Evolutionary conservation across 2,888 invertebrate species (phyloP).

Genomic region (Mimachlamys varia): DNA sequence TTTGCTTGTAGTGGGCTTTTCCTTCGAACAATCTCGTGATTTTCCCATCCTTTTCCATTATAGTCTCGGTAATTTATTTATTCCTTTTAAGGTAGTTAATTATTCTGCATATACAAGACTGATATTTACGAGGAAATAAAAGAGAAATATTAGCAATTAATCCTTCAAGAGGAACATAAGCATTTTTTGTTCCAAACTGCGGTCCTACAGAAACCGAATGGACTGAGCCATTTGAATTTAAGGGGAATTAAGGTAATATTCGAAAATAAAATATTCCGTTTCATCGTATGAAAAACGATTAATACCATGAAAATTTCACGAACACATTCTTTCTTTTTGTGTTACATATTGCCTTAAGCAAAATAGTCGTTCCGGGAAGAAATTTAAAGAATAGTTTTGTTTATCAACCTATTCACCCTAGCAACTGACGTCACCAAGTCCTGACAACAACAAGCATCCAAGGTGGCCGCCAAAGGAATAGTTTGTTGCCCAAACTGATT

Average conservation of each 20-base stretch:
- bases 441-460: constrained; percentile 40
- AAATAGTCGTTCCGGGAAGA: neutral
- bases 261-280: neutral
- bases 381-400: neutral
- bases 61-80: neutral
- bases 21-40: neutral
- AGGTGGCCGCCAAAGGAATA: constrained; percentile 32
- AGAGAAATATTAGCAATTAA: neutral
- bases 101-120: neutral
- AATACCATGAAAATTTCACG: neutral
- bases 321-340: neutral
- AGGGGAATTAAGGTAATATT: neutral
- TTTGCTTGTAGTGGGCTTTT: neutral
- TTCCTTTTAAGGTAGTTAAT: neutral
- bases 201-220: constrained; percentile 13
- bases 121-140: neutral
- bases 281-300: neutral
- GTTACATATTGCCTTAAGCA: neutral
- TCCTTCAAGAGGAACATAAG: neutral
- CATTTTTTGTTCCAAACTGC: neutral
- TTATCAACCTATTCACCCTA: constrained; percentile 39
- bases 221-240: neutral
- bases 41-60: neutral
- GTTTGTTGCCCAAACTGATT: constrained; percentile 2
- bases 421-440: constrained; percentile 43